Conservation (phyloP, 2,113 vertebrate genomes). For the Gymnorhina tibicen region DNA sequence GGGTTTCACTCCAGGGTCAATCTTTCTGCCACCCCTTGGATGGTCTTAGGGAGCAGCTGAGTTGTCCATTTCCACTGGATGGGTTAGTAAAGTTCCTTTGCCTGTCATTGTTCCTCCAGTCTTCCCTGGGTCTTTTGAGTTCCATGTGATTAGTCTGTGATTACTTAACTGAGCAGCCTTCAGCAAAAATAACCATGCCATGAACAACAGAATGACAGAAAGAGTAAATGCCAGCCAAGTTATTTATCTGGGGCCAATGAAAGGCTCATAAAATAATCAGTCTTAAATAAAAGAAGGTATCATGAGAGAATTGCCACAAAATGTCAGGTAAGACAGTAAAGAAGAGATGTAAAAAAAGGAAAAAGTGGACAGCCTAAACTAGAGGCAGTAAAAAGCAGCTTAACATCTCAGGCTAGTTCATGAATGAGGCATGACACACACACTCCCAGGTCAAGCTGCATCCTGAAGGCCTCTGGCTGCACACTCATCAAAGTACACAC, state of each 20-base stretch:
- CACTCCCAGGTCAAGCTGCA: background rate
- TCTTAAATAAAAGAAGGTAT: background rate
- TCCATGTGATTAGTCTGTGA: background rate
- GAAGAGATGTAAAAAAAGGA: background rate
- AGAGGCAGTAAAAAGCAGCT: background rate
- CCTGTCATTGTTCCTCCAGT: background rate
- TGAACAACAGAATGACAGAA: background rate
- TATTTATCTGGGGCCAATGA: background rate
- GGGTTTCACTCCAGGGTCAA: background rate
- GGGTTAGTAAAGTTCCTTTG: background rate
- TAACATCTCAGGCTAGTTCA: background rate
- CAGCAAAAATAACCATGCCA: background rate
- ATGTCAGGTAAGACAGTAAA: background rate
- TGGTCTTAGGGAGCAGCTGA: background rate
- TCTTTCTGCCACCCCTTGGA: background rate
- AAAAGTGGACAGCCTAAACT: background rate
- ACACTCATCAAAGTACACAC: background rate
- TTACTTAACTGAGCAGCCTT: background rate
- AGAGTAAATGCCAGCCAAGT: background rate
- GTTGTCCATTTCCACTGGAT: background rate
- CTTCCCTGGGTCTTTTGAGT: background rate
- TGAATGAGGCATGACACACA: background rate
- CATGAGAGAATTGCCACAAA: background rate
- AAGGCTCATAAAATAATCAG: background rate
- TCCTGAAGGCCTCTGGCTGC: background rate